Evolutionary conservation across 2,113 vertebrate species (phyloP).

Genomic region (Cyprinodon variegatus): DNA sequence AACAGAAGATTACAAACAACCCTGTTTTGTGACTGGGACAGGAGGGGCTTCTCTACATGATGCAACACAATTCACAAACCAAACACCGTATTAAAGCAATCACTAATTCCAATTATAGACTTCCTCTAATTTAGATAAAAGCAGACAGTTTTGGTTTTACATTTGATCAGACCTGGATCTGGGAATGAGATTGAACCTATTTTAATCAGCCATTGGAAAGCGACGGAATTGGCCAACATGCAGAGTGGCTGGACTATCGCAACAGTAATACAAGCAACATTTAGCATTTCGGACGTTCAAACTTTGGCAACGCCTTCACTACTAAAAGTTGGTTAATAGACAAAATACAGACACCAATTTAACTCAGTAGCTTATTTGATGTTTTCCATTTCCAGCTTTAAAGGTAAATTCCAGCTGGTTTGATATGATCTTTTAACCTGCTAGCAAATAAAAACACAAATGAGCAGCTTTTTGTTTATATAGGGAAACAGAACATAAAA

Average conservation of each 20-base stretch:
- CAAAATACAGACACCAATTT: not conserved
- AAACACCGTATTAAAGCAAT: conserved; percentile 19
- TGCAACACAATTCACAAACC: not conserved
- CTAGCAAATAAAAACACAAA: too few species aligned
- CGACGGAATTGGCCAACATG: not conserved
- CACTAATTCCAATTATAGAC: conserved; percentile 9
- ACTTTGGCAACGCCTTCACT: not conserved
- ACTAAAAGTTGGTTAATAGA: not conserved
- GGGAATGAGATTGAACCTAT: not conserved
- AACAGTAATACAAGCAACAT: not conserved
- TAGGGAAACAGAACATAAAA: too few species aligned
- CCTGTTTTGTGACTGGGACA: conserved; percentile 21
- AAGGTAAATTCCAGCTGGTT: too few species aligned
- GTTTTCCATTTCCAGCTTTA: too few species aligned
- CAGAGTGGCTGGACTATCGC: not conserved
- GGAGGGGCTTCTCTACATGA: conserved; percentile 8
- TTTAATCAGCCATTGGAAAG: not conserved
- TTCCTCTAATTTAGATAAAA: not conserved
- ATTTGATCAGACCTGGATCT: not conserved
- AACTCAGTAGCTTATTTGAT: not conserved
- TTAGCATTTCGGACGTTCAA: not conserved
- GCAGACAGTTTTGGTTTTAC: not conserved
- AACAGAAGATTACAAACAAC: conserved; percentile 3
- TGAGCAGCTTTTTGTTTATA: too few species aligned
- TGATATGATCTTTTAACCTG: too few species aligned